Conservation (phyloP, 2,797 vertebrate species). For the Anabas testudineus region DNA sequence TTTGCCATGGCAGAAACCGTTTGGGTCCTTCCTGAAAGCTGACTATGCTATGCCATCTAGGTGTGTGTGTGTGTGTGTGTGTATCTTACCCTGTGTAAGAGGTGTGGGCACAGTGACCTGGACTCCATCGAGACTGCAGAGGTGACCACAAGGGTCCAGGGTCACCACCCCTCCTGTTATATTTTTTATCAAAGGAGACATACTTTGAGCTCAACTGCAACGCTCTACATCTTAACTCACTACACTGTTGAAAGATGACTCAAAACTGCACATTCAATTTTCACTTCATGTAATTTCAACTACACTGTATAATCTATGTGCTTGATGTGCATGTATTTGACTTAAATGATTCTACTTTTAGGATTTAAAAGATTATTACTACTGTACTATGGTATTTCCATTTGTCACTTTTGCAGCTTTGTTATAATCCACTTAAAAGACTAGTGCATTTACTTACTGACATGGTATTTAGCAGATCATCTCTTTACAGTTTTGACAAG, state of each 20-base stretch:
- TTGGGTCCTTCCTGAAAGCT: constrained; percentile 3
- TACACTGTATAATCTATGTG: not conserved
- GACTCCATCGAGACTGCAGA: constrained; percentile 85
- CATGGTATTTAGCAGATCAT: not conserved
- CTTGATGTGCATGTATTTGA: too few relatives aligned
- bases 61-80: not conserved
- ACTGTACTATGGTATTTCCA: not conserved
- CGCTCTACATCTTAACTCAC: not conserved
- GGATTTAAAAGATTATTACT: not conserved
- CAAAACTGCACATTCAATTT: too few relatives aligned
- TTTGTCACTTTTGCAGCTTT: too few relatives aligned
- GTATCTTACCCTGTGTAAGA: constrained; percentile 85
- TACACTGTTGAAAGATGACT: not conserved
- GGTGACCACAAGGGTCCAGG: constrained; percentile 86
- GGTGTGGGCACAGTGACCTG: constrained; percentile 83
- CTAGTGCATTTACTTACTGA: not conserved
- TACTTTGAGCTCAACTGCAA: not conserved
- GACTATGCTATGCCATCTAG: not conserved
- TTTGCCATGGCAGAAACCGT: not conserved
- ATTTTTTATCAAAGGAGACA: constrained; percentile 12
- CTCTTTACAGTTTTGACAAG: not conserved
- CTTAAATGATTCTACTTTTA: not conserved
- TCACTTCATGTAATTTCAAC: not conserved
- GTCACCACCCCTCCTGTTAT: constrained; percentile 79
- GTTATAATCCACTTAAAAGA: not conserved